Conservation (phyloP, 1,140 invertebrate genomes). For the Meloidogyne hapla region DNA sequence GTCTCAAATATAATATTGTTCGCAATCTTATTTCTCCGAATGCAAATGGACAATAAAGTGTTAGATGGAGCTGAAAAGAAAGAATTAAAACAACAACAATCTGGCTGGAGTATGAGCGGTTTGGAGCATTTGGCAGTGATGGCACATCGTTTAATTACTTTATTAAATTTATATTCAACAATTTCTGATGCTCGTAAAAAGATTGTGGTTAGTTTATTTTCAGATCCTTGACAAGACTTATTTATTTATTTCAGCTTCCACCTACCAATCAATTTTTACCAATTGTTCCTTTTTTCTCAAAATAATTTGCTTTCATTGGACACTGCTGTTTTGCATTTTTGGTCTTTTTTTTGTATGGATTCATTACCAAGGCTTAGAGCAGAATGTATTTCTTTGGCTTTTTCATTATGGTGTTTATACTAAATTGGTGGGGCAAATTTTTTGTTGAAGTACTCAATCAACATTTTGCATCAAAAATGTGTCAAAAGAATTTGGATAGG, state of each 20-base stretch:
- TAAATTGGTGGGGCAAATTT: constrained; percentile 40
- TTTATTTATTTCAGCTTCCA: not conserved
- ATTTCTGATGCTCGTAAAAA: not conserved
- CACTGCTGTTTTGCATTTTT: constrained; percentile 36
- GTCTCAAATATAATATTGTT: constrained; percentile 20
- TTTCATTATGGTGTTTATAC: constrained; percentile 29
- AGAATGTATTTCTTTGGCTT: constrained; percentile 34
- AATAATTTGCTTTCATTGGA: constrained; percentile 27
- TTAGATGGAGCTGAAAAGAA: not conserved
- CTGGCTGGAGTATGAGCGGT: constrained; percentile 15
- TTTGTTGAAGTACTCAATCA: constrained; percentile 33
- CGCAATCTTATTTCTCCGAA: constrained; percentile 6
- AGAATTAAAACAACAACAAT: not conserved
- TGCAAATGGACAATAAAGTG: constrained; percentile 12
- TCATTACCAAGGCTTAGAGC: constrained; percentile 29
- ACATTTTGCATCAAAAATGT: constrained; percentile 28
- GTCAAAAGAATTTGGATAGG: constrained; percentile 15
- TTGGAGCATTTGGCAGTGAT: constrained; percentile 18
- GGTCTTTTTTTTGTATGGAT: constrained; percentile 36
- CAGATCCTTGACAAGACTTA: not conserved
- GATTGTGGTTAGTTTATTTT: not conserved
- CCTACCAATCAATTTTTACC: not conserved
- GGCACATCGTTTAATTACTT: constrained; percentile 7
- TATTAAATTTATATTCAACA: constrained; percentile 2
- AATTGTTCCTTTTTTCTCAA: not conserved